phyloP scores from a whole-genome alignment of 2,888 invertebrate genomes.

The Mimumesa dahlbomi region DNA sequence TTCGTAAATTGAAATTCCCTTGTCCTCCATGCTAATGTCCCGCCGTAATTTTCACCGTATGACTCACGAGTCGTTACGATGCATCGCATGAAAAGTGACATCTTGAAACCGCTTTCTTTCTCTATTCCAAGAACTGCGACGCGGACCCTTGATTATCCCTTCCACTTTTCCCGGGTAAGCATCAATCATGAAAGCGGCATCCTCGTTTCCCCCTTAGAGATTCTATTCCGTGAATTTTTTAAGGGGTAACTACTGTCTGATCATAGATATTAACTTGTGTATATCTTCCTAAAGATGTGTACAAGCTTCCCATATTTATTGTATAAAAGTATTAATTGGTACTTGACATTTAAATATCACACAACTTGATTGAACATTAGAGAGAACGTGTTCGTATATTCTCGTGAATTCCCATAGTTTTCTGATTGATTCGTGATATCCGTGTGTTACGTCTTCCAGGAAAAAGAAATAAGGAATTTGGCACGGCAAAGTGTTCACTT shows the following conservation, averaged over 20 bases:
- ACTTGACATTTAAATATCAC: too few relatives aligned
- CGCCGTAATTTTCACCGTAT: constrained; percentile 23
- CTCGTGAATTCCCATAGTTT: too few relatives aligned
- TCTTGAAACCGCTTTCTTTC: constrained; percentile 32
- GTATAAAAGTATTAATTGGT: too few relatives aligned
- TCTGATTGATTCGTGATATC: too few relatives aligned
- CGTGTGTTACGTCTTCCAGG: too few relatives aligned
- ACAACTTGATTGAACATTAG: too few relatives aligned
- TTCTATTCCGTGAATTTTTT: constrained; percentile 14
- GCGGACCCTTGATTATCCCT: constrained; percentile 27
- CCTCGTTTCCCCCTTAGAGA: constrained; percentile 16
- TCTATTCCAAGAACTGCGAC: constrained; percentile 25
- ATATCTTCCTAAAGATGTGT: too few relatives aligned
- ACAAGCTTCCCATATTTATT: too few relatives aligned
- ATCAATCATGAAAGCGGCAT: constrained; percentile 37
- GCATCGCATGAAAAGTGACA: constrained; percentile 29
- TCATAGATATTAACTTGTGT: background rate
- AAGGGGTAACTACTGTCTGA: too few relatives aligned
- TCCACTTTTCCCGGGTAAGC: constrained; percentile 2
- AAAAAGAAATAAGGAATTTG: constrained; percentile 3
- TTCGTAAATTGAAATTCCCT: constrained; percentile 2
- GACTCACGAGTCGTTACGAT: constrained; percentile 46
- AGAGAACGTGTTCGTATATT: too few relatives aligned
- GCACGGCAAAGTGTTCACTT: background rate
- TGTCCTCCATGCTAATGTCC: constrained; percentile 5